These are phyloP conservation scores for Dendrolimus houi DNA, from an alignment of 2,888 invertebrate species.

Conservation along the genomic window DNA sequence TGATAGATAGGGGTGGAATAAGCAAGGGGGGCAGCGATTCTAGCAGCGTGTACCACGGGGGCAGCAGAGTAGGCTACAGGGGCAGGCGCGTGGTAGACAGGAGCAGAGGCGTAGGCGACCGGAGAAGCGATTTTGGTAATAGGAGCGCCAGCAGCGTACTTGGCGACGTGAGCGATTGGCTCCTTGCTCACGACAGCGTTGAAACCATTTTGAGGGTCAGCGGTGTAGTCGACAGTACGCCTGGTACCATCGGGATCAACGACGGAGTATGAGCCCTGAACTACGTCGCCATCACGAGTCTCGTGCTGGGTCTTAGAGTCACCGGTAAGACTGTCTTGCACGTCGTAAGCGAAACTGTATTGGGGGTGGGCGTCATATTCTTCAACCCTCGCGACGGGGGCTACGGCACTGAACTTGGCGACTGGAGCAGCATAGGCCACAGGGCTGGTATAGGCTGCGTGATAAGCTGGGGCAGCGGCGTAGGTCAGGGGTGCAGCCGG, in stretches of 20 bases:
- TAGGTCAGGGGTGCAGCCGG: slow-evolving; percentile 39
- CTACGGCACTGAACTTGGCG: slow-evolving; percentile 33
- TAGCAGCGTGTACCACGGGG: slow-evolving; percentile 52
- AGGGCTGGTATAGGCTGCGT: slow-evolving; percentile 32
- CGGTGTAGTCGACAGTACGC: slow-evolving; percentile 72
- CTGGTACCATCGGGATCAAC: slow-evolving; percentile 74
- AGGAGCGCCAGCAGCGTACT: slow-evolving; percentile 30
- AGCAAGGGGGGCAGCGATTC: slow-evolving; percentile 24
- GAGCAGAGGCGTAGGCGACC: slow-evolving; percentile 31
- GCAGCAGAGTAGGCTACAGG: slow-evolving; percentile 48
- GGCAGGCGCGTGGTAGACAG: slow-evolving; percentile 22
- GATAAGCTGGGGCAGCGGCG: slow-evolving; percentile 29
- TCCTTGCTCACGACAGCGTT: slow-evolving; percentile 75
- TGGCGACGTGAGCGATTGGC: slow-evolving; percentile 35
- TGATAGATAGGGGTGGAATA: slow-evolving; percentile 49
- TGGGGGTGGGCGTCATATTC: slow-evolving; percentile 45
- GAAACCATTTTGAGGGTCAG: slow-evolving; percentile 67
- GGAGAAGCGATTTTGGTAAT: slow-evolving; percentile 35
- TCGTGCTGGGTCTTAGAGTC: slow-evolving; percentile 66
- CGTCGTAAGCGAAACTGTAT: slow-evolving; percentile 74
- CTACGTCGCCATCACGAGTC: slow-evolving; percentile 60
- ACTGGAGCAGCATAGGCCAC: slow-evolving; percentile 36
- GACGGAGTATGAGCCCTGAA: slow-evolving; percentile 71
- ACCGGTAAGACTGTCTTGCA: slow-evolving; percentile 71
- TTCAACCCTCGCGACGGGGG: slow-evolving; percentile 41